Evolutionary conservation across 2,113 vertebrate genomes (phyloP).

Genomic region (Macquaria australasica): DNA sequence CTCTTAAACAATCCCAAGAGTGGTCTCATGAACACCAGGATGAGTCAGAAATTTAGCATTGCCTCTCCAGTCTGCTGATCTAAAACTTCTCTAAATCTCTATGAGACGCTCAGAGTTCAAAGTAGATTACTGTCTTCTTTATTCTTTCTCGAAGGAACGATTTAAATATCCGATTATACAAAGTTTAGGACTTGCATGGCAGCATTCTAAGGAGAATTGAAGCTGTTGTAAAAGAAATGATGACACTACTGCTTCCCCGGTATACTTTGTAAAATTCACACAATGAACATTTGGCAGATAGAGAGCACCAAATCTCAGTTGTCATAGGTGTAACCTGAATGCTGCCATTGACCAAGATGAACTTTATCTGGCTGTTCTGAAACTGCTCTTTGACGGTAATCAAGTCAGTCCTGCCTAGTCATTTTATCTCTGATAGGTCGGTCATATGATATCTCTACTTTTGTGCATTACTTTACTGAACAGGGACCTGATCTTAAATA

Average conservation of each 20-base stretch:
- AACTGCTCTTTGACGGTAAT: slow-evolving; percentile 50
- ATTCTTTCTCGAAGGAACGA: neutral
- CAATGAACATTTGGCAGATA: slow-evolving; percentile 22
- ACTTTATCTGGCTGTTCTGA: slow-evolving; percentile 45
- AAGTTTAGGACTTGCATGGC: slow-evolving; percentile 1
- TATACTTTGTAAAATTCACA: neutral
- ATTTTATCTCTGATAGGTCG: slow-evolving; percentile 66
- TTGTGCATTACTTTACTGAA: slow-evolving; percentile 57
- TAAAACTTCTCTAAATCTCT: neutral
- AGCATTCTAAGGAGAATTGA: neutral
- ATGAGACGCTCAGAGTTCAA: neutral
- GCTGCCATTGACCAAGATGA: slow-evolving; percentile 24
- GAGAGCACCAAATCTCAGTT: slow-evolving; percentile 10
- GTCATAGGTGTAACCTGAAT: slow-evolving; percentile 40
- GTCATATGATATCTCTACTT: slow-evolving; percentile 66
- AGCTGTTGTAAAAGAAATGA: neutral
- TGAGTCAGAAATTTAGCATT: neutral
- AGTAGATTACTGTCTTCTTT: neutral
- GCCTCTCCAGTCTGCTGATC: neutral
- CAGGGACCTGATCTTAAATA: slow-evolving; percentile 56
- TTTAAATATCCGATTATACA: slow-evolving; percentile 29
- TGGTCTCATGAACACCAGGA: neutral
- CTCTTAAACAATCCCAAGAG: neutral
- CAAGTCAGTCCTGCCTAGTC: slow-evolving; percentile 58
- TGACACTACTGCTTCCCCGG: neutral